Conservation (phyloP, 1,140 invertebrate species). For the Meloidogyne hapla region DNA sequence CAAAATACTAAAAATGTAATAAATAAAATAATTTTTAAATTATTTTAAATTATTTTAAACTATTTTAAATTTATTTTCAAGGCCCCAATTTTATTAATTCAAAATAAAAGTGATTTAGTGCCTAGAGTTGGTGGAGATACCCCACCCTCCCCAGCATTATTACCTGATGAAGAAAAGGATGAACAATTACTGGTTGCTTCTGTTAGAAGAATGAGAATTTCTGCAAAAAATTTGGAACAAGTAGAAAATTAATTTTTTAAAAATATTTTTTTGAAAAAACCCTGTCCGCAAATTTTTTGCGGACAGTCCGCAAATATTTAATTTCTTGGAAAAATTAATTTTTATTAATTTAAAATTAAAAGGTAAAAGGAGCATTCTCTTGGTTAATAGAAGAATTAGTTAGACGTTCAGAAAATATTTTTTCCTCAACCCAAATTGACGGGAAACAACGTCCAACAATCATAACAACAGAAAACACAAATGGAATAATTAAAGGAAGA, state of each 20-base stretch:
- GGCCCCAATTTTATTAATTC: conserved; percentile 52
- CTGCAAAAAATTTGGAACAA: conserved; percentile 45
- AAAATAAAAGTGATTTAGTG: conserved; percentile 50
- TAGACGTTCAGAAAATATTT: conserved; percentile 5
- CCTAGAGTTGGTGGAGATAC: neutral
- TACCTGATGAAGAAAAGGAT: conserved; percentile 20
- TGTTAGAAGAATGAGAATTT: conserved; percentile 34
- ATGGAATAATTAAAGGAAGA: conserved; percentile 6
- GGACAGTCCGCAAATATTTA: too few species aligned
- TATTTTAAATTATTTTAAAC: neutral
- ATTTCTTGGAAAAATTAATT: too few species aligned
- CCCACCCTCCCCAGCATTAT: conserved; percentile 1
- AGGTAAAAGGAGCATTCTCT: conserved; percentile 46
- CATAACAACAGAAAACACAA: neutral
- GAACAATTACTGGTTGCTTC: conserved; percentile 8
- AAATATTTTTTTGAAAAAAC: conserved; percentile 5
- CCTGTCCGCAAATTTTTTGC: conserved; percentile 22
- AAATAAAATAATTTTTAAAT: conserved; percentile 23
- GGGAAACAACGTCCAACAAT: conserved; percentile 3
- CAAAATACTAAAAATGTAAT: conserved; percentile 51
- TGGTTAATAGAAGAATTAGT: conserved; percentile 44
- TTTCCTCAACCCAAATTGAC: conserved; percentile 14
- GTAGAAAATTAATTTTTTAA: conserved; percentile 37
- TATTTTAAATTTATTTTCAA: conserved; percentile 23
- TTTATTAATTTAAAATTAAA: conserved; percentile 6